These are phyloP conservation scores for Spermophilus dauricus DNA, from an alignment of 2,113 vertebrate genomes.

Conservation along the genomic window DNA sequence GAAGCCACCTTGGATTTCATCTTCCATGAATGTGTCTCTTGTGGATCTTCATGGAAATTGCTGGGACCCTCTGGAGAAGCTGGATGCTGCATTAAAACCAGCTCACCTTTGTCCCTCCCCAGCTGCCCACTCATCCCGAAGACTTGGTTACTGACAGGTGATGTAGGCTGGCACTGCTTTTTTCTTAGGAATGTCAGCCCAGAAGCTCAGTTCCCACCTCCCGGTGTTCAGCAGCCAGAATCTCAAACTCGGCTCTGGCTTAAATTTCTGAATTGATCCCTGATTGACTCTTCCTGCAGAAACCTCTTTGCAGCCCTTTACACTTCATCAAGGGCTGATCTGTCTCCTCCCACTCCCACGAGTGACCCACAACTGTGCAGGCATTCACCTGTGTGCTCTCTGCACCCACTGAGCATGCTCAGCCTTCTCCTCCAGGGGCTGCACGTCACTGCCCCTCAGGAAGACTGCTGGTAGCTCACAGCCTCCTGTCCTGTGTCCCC, in stretches of 20 bases:
- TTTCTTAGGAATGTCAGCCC: neutral
- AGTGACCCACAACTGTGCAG: accelerated
- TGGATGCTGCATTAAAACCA: neutral
- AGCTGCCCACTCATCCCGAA: neutral
- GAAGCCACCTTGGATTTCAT: neutral
- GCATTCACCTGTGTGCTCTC: accelerated
- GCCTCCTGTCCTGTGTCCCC: neutral
- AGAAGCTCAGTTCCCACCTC: neutral
- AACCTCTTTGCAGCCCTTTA: neutral
- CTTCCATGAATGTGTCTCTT: neutral
- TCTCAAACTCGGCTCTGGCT: neutral
- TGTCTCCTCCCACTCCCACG: neutral
- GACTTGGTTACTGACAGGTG: conserved; percentile 22
- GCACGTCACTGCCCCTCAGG: accelerated
- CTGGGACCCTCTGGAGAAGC: neutral
- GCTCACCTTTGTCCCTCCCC: neutral
- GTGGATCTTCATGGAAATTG: conserved; percentile 25
- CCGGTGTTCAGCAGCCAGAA: neutral
- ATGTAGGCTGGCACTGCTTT: no score
- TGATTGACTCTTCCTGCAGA: neutral
- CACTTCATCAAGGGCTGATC: neutral
- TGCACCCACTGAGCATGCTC: accelerated
- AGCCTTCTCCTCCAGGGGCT: neutral
- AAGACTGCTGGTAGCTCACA: neutral
- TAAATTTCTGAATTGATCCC: neutral